Evolutionary conservation across 2,888 invertebrate species (phyloP), one percentile per base, ranked within the genome.

Genomic region (Pandemis cinnamomeana): DNA sequence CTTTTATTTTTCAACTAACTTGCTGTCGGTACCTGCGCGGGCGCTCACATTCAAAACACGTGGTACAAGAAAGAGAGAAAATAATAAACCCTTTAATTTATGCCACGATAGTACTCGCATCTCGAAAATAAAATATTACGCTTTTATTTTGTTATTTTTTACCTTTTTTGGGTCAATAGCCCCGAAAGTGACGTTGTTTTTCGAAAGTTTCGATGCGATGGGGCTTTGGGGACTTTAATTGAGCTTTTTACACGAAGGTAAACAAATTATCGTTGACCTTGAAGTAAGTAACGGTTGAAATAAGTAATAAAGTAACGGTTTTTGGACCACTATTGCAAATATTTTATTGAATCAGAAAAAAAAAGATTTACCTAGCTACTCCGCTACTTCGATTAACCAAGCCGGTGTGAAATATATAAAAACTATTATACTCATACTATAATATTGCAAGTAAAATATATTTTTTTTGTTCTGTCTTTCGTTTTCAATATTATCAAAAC

Each of bases 1-100:
- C 63, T 46, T 64, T 46, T 46, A 27, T 8, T n/a, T 7, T 67
- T 5, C 41, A 1, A 13, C 20, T 61, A 42, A 48, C 41, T 41
- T 71, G 66, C 62, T 58, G 79, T 79, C 83, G 80, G 88, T 87
- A 86, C 88, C 87, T 85, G 84, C 80, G 80, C 86, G 78, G 77
- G 76, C 74, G 79, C 81, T 79, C 84, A 83, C 87, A 86, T 84
- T 85, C 87, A 85, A 85, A 88, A 91, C 93, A 91, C 91, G 91
- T 92, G 92, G 91, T 89, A 84, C 84, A 81, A 89, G 89, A 91
- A 89, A 91, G 88, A 89, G 88, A 91, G 87, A 92, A 91, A 89
- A 91, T 89, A 89, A 91, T 89, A 91, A 91, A 92, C 87, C 89
- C 91, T 91, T 91, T 93, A 93, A 93, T 93, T 93, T 93, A 93